A percentile compares a stretch with the other conserved stretches of the same genome.
phyloP scores from a whole-genome alignment of 1,140 invertebrate genomes.

The Leptopilina boulardi region DNA sequence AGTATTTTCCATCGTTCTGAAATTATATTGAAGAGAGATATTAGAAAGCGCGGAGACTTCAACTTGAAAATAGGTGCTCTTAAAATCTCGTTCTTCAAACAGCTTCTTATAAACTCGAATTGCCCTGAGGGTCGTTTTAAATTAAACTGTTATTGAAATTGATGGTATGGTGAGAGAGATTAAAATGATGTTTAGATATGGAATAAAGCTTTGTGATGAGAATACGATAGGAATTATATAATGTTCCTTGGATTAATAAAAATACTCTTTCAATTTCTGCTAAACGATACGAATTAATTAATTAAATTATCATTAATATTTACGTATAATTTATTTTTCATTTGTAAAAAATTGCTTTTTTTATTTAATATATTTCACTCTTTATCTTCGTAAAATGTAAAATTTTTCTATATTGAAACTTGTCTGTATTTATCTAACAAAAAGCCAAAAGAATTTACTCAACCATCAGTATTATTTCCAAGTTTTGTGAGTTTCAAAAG shows the following conservation, averaged over 20 bases:
- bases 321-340: no score
- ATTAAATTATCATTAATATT: no score
- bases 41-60: background rate
- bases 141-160: constrained; percentile 32
- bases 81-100: constrained; percentile 26
- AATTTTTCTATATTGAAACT: no score
- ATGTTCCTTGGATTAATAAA: background rate
- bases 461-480: no score
- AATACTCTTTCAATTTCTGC: background rate
- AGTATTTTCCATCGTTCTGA: constrained; percentile 7
- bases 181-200: constrained; percentile 8
- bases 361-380: no score
- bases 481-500: no score
- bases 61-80: background rate
- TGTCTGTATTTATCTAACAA: no score
- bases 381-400: no score
- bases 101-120: background rate
- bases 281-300: no score
- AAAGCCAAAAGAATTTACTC: no score
- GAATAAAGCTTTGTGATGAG: background rate
- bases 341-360: no score
- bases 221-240: background rate
- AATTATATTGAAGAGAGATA: constrained; percentile 10
- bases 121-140: constrained; percentile 3
- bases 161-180: background rate